Base-by-base conservation (phyloP, 2,888 invertebrate species). In the Caenorhabditis sp. region DNA sequence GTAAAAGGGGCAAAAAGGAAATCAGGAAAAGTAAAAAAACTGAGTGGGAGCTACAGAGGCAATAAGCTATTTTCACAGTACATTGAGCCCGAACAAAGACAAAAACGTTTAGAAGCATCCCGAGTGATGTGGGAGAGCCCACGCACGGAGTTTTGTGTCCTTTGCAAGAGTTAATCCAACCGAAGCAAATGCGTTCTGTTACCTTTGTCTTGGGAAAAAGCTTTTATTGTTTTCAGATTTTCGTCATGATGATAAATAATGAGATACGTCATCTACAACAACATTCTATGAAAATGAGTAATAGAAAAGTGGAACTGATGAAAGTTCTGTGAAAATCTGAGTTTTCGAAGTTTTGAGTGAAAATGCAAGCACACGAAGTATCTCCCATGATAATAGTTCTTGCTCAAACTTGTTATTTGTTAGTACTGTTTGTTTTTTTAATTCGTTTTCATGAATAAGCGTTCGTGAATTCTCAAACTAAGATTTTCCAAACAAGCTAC, bases 101-200 rank as follows among this genome's bases (percentile, higher is more conserved):
- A 61, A 70, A 70, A 69, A 35, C 70, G 79, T 59, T 77, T 77
- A 77, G 49, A 41, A 16, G 26, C 51, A 61, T 69, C n/a, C 41
- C 49, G 66, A 76, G 68, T 38, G 70, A 70, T 70, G 77, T 38
- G 47, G 77, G 47, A 66, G 35, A 38, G 79, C 79, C 79, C 79
- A 79, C 79, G 79, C 79, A 79, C n/a, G 63, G 64, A 70, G 56
- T 70, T 77, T 22, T 35, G 56, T 70, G 79, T 70, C 70, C 70
- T 70, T 70, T 70, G 79, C 79, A 79, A 70, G 28, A 49, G 79
- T 79, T 70, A 79, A 79, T 79, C 61, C 79, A 44, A 79, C 79
- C 79, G 68, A 58, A 70, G 70, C 70, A 79, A 79, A 79, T 70
- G 51, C 31, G 70, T 79, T 79, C 79, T 64, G 41, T 22, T 70